Evolutionary conservation across 2,797 vertebrate genomes (phyloP).

Genomic region (Mormyrops attenuatus): DNA sequence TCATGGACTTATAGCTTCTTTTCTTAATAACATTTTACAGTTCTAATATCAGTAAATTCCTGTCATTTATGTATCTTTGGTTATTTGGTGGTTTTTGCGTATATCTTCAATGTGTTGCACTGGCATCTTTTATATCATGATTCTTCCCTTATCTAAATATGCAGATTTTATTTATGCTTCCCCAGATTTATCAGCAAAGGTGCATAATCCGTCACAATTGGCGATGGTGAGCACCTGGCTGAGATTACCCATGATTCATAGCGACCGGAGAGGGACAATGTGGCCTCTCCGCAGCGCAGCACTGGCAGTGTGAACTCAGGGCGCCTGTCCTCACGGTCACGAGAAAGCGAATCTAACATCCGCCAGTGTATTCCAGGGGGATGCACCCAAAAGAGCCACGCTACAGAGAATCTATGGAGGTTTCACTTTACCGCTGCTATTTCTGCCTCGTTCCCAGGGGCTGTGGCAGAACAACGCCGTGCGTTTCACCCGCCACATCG

Average conservation of each 20-base stretch:
- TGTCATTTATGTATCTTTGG: not conserved
- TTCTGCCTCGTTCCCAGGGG: not conserved
- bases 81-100: not conserved
- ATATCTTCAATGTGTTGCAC: not conserved
- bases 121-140: not conserved
- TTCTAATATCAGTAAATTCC: not conserved
- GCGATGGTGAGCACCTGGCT: not conserved
- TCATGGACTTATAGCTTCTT: not conserved
- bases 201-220: not conserved
- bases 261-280: not conserved
- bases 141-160: not conserved
- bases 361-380: not conserved
- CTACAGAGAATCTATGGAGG: not conserved
- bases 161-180: not conserved
- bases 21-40: not conserved
- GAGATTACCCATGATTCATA: slow-evolving; percentile 7
- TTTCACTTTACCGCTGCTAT: not conserved
- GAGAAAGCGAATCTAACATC: not conserved
- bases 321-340: not conserved
- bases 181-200: not conserved
- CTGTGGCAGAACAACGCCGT: not conserved
- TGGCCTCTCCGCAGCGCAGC: not conserved
- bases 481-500: not conserved
- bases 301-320: not conserved
- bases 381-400: not conserved